Evolutionary conservation across 1,140 invertebrate species (phyloP), one percentile per base, ranked within the genome.

Genomic region (Paralvinella palmiformis): DNA sequence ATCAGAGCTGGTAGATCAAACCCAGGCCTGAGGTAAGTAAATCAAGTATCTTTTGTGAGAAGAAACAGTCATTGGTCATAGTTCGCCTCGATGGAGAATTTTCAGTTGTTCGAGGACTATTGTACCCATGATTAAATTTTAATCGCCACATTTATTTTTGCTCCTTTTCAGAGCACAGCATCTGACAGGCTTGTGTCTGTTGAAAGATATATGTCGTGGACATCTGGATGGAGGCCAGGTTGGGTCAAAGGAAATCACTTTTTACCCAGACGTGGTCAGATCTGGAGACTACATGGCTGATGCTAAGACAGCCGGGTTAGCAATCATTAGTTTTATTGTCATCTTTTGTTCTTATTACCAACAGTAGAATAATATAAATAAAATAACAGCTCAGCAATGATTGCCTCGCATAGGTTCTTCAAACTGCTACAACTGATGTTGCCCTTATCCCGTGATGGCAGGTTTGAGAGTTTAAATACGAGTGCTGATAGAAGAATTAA

Each of bases 1-100:
- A 94, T 96, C 72, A 81, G 92, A 72, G 88, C 86, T 3, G 86
- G 87, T 1, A 83, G 92, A 50, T 84, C 83, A 32, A 91, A 89
- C 69, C 88, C 91, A 10, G 92, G 93, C 1, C 81, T 96, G 20
- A 87, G 88, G 81, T 83, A 70, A 64, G 33, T 31, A 29, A n/a
- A 15, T 7, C 29, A 13, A 64, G 20, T 29, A 64, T 64, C 63
- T 48, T 20, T n/a, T 62, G 45, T 50, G 24, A n/a, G 45, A 5
- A 45, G n/a, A 24, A 13, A 61, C 27, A 61, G 36, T 29, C 29
- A 24, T 48, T 36, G 15, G 29, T 17, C 17, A 50, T 29, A 15
- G 29, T 60, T 41, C 17, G 52, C 52, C 41, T 53, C 24, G 44
- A 44, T 24, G 15, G 24, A 48, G 24, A 45, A 1, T 3, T 60